Evolutionary conservation across 1,140 invertebrate genomes (phyloP), one percentile per base, ranked within the genome.

Genomic region (Venturia canescens): DNA sequence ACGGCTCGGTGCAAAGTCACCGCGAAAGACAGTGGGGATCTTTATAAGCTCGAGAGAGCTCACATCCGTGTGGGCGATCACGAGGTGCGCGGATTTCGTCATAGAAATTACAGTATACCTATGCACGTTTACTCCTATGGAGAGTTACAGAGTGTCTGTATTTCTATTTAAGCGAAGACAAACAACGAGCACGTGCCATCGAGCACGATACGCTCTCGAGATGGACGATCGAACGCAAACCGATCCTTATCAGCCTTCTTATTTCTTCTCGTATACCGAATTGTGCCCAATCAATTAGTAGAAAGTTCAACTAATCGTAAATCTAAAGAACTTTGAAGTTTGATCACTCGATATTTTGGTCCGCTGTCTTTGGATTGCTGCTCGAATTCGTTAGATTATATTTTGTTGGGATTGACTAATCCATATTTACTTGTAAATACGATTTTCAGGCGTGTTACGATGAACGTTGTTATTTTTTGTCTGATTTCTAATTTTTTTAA

Each of bases 1-100:
- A 74, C 71, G 21, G 48, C 15, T 44, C 71, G 48, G 44, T 15
- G 6, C 71, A 74, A 57, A 53, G 48, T 44, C 71, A 57, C 38
- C 70, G 38, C 57, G 48, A 44, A 34, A 72, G n/a, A 50, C 5
- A 34, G 31, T 38, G 44, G n/a, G 48, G 13, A 44, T 16, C 23
- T 34, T 44, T 44, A 44, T 21, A 21, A 48, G 18, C 34, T 34
- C 34, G 70, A 48, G 70, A 72, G 38, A 72, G 31, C 70, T 44
- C 34, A 78, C 75, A 78, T 78, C 75, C 75, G 75, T 78, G 75
- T 78, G 75, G 75, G 75, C 75, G 75, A 78, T 78, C 75, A 78
- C 75, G 75, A 78, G 75, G 71, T 74, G 71, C 71, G 23, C 27
- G n/a, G 34, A 67, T 78, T 78, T 78, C 75, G 44, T 78, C 75